A percentile compares a stretch with the other conserved stretches of the same genome.
Conservation (phyloP, 2,113 vertebrate species). For the Dermatemys mawii region DNA sequence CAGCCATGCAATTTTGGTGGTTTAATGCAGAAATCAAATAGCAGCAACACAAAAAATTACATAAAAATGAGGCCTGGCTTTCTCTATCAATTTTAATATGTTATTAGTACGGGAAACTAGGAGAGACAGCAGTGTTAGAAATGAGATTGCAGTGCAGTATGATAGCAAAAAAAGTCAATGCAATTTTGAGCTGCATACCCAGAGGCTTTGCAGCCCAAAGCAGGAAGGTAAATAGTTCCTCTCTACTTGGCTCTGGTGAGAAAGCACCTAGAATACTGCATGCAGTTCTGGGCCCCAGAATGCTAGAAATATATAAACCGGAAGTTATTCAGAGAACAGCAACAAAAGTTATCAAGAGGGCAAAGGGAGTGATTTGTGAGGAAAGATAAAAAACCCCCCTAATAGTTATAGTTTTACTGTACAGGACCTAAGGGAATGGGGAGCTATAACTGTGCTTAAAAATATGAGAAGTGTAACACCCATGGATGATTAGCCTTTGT, state of each 20-base stretch:
- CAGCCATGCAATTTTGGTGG: neutral
- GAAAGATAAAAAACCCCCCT: neutral
- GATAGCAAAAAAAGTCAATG: neutral
- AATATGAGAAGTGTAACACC: neutral
- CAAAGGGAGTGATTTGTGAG: neutral
- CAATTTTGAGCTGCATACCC: neutral
- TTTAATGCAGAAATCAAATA: neutral
- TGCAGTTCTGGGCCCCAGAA: neutral
- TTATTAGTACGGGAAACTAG: constrained; percentile 1
- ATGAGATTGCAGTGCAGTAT: accelerated
- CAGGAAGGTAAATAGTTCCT: neutral
- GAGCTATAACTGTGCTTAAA: too few species aligned
- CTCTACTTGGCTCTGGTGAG: neutral
- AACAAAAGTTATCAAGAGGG: neutral
- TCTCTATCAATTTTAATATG: neutral
- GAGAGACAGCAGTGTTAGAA: neutral
- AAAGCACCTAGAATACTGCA: neutral
- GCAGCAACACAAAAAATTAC: neutral
- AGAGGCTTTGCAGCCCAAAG: neutral
- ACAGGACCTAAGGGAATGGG: accelerated
- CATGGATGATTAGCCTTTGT: neutral
- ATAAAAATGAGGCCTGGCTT: neutral
- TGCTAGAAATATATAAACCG: neutral
- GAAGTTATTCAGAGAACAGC: neutral
- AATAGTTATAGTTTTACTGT: accelerated